These are phyloP conservation scores for Bathynomus jamesi DNA, from an alignment of 1,140 invertebrate genomes.

Conservation along the genomic window DNA sequence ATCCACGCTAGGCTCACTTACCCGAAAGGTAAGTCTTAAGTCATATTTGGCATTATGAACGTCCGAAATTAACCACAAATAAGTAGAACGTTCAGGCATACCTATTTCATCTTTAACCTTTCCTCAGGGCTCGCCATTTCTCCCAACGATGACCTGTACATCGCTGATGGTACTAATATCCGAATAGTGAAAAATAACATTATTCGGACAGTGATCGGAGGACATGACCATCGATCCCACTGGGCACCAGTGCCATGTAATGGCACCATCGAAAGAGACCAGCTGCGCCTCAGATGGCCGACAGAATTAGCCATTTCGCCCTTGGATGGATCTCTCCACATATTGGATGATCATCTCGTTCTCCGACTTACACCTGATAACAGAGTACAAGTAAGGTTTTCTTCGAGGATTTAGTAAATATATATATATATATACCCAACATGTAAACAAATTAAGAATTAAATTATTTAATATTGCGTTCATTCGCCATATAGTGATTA, in stretches of 20 bases:
- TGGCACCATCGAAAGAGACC: constrained; percentile 76
- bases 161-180: constrained; percentile 86
- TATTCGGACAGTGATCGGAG: constrained; percentile 86
- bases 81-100: too few relatives aligned
- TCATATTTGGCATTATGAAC: too few relatives aligned
- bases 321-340: constrained; percentile 85
- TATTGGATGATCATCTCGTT: constrained; percentile 80
- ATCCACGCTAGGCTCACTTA: constrained; percentile 87
- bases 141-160: constrained; percentile 76
- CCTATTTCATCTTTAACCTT: too few relatives aligned
- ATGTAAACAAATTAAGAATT: too few relatives aligned
- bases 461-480: too few relatives aligned
- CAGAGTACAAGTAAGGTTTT: constrained; percentile 55
- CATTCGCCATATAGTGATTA: too few relatives aligned
- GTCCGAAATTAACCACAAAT: too few relatives aligned
- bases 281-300: constrained; percentile 84
- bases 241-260: constrained; percentile 97
- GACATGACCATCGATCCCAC: constrained; percentile 87
- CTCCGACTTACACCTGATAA: constrained; percentile 82
- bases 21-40: constrained; percentile 72
- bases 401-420: neutral
- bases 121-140: constrained; percentile 72
- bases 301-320: constrained; percentile 89
- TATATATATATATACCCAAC: neutral
- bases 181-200: constrained; percentile 87